Conservation (phyloP, 1,140 invertebrate species). For the Homalodisca vitripennis region DNA sequence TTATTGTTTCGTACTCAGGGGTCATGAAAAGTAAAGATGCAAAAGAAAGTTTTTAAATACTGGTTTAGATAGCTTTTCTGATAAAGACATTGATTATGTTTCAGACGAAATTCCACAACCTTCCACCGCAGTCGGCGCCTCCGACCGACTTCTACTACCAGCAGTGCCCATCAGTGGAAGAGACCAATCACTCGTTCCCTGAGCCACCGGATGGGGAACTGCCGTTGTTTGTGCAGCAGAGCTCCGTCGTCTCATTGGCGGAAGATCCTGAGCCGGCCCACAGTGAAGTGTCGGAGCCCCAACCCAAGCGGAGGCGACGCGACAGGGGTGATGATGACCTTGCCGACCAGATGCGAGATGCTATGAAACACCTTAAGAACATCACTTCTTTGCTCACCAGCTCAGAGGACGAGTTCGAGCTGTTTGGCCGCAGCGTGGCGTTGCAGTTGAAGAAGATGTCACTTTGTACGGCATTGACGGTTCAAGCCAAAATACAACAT, state of each 20-base stretch:
- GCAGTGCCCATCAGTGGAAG: constrained; percentile 14
- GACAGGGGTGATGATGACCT: neutral
- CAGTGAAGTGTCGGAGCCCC: neutral
- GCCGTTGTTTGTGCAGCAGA: constrained; percentile 14
- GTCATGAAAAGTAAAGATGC: too few relatives aligned
- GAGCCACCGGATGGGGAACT: constrained; percentile 15
- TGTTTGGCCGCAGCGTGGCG: constrained; percentile 37
- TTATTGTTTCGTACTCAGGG: too few relatives aligned
- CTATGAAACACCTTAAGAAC: constrained; percentile 14
- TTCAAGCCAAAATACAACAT: constrained; percentile 36
- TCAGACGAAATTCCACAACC: constrained; percentile 4
- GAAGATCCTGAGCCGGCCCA: neutral
- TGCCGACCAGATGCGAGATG: neutral
- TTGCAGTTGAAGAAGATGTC: constrained; percentile 38
- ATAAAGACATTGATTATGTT: neutral
- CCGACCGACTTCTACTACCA: constrained; percentile 11
- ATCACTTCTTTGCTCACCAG: neutral
- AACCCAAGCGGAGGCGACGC: neutral
- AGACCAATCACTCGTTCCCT: constrained; percentile 13
- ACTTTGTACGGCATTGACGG: constrained; percentile 31
- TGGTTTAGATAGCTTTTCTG: too few relatives aligned
- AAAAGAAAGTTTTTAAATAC: too few relatives aligned
- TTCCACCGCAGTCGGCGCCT: neutral
- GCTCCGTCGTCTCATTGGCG: neutral
- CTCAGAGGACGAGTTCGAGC: constrained; percentile 35